Evolutionary conservation across 2,797 vertebrate genomes (phyloP).

Genomic region (Oreortyx pictus): DNA sequence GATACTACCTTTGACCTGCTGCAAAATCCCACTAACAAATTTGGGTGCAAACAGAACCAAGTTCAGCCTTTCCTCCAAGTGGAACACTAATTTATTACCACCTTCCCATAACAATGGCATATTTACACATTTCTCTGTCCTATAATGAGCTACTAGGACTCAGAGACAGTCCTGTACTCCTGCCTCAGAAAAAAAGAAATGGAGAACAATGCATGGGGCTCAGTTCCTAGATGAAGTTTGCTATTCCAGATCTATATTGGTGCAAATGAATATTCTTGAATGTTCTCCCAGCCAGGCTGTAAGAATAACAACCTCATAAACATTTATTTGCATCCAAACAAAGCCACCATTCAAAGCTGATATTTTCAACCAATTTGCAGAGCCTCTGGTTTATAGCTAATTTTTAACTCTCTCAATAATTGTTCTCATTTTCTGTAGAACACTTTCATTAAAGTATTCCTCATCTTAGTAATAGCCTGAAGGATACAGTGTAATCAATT

Average conservation of each 20-base stretch:
- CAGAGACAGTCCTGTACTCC: neutral
- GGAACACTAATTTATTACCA: neutral
- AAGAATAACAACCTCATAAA: conserved; percentile 63
- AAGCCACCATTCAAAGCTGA: neutral
- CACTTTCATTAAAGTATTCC: conserved; percentile 10
- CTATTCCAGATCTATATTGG: neutral
- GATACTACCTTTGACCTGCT: neutral
- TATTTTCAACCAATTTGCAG: conserved; percentile 25
- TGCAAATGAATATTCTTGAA: neutral
- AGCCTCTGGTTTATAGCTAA: neutral
- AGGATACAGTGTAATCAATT: neutral
- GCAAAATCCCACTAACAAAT: neutral
- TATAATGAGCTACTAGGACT: neutral
- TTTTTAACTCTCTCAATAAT: conserved; percentile 14
- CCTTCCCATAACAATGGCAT: neutral
- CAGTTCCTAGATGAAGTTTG: neutral
- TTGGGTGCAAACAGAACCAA: neutral
- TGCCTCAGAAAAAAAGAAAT: neutral
- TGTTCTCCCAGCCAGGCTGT: conserved; percentile 45
- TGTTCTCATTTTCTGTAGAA: neutral
- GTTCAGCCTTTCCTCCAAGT: neutral
- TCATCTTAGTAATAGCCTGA: neutral
- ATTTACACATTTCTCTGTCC: neutral
- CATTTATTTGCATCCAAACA: conserved; percentile 57
- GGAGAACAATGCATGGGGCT: neutral